Conservation (phyloP, 2,113 vertebrate genomes). For the Scomber scombrus region DNA sequence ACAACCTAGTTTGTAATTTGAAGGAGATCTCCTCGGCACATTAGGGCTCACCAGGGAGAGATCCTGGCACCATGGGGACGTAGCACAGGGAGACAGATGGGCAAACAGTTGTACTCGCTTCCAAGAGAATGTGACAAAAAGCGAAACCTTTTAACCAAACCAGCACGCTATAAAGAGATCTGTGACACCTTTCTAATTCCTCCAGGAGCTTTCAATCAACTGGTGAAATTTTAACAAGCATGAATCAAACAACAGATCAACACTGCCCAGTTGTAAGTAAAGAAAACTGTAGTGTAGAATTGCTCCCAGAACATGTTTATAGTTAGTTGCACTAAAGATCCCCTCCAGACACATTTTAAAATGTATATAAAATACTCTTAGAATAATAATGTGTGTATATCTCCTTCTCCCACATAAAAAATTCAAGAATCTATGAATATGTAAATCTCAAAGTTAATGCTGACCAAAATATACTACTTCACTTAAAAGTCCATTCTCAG, state of each 20-base stretch:
- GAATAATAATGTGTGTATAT: too few species aligned
- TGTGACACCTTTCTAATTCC: background rate
- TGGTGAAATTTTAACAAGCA: constrained; percentile 1
- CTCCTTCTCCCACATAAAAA: too few species aligned
- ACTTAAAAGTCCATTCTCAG: too few species aligned
- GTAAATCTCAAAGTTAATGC: too few species aligned
- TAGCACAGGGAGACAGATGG: constrained; percentile 51
- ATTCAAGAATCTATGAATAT: too few species aligned
- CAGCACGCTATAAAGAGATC: constrained; percentile 18
- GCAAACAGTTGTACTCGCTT: constrained; percentile 17
- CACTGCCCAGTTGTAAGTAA: background rate
- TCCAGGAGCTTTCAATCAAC: background rate
- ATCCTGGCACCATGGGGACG: constrained; percentile 14
- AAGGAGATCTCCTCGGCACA: constrained; percentile 37
- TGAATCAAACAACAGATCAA: background rate
- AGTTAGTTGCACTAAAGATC: background rate
- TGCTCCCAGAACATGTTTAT: background rate
- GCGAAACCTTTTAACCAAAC: constrained; percentile 24
- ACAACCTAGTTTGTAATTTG: constrained; percentile 11
- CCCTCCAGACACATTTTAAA: too few species aligned
- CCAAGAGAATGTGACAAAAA: constrained; percentile 5
- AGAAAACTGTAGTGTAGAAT: background rate
- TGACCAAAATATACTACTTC: too few species aligned
- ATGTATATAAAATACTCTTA: too few species aligned
- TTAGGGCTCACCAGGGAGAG: constrained; percentile 34